Base-by-base conservation (phyloP, 2,797 vertebrate species). In the Ctenopoma kingsleyae region DNA sequence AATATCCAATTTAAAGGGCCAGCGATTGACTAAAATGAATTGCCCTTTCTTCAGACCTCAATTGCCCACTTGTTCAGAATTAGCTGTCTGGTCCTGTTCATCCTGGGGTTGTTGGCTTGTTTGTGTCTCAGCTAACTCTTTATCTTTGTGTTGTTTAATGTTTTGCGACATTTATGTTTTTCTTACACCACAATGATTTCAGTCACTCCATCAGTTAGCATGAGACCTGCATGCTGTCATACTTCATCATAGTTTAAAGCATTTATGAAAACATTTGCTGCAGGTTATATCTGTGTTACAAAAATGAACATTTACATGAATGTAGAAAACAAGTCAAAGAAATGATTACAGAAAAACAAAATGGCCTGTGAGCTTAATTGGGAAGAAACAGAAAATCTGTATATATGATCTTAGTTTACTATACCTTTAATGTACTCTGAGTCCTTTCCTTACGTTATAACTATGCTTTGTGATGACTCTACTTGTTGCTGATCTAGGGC, bases 1-100 rank as follows among this genome's bases (percentile, higher is more conserved):
- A 91, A 90, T 91, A 91, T 90, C 87, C 89, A 92, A 91, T 93
- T 93, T 91, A 89, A 93, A 91, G 91, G 88, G 82, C 89, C 91
- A 92, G 87, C 82, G 87, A 90, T 84, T 87, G 86, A 88, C 88
- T 87, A 78, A 90, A 92, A 93, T 87, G 80, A 87, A 91, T 83
- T 88, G 85, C 81, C 83, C 88, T 86, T 84, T 89, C 72, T 78
- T 50, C 47, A 73, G 74, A 80, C 76, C 36, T 49, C 77, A 89
- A 51, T 64, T 55, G 65, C 73, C 71, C 67, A 70, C 74, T 89
- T 79, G 82, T 83, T 81, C 78, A 82, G 80, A 88, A 88, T 82
- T 80, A 83, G 74, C 78, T 81, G 75, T 87, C 85, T 87, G 58
- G 69, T 88, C 77, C 69, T 73, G 71, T 84, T 88, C 68, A 63